A percentile compares a stretch with the other conserved stretches of the same genome.
These are phyloP conservation scores for Parus major DNA, from an alignment of 2,113 vertebrate species.

Conservation along the genomic window DNA sequence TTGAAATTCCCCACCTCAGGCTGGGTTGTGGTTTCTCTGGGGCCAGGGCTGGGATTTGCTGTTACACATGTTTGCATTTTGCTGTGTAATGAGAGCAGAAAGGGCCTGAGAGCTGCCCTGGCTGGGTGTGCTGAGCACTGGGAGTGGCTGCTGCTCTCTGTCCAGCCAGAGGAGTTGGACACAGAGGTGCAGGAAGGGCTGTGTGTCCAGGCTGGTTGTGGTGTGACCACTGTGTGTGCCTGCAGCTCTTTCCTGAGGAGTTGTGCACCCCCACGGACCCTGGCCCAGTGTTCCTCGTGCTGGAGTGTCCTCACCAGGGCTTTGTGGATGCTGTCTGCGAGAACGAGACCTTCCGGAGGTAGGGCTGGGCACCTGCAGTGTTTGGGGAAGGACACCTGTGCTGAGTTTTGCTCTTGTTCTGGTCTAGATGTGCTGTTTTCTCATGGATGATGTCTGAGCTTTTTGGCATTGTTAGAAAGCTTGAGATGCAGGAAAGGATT, in stretches of 20 bases:
- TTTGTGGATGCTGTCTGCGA: conserved; percentile 83
- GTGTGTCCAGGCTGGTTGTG: rapidly evolving
- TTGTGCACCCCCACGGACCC: conserved; percentile 87
- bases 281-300: conserved; percentile 83
- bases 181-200: background rate
- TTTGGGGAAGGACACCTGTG: background rate
- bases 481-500: background rate
- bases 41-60: background rate
- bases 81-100: background rate
- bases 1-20: background rate
- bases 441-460: background rate
- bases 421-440: background rate
- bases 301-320: conserved; percentile 90
- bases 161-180: rapidly evolving
- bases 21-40: background rate
- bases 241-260: conserved; percentile 88
- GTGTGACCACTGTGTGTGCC: background rate
- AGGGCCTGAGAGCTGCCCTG: background rate
- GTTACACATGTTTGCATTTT: background rate
- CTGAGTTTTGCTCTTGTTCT: background rate
- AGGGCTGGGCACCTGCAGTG: background rate
- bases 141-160: background rate
- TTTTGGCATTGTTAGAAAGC: background rate
- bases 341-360: conserved; percentile 72
- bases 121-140: background rate